phyloP scores from a whole-genome alignment of 2,113 vertebrate genomes.

The Petromus typicus region DNA sequence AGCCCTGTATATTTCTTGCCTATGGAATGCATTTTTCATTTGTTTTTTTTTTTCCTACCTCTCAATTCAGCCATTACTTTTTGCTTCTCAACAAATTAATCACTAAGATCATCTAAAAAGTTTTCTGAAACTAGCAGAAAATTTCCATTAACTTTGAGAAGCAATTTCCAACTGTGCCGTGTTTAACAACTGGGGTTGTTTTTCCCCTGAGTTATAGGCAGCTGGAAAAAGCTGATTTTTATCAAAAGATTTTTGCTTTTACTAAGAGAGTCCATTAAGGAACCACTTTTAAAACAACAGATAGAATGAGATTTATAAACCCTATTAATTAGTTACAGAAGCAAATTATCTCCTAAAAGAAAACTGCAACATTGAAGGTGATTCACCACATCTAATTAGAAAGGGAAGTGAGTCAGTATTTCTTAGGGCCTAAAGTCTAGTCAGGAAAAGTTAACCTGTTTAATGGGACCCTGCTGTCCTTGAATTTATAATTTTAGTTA shows the following conservation, averaged over 20 bases:
- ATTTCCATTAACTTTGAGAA: slow-evolving; percentile 54
- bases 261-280: slow-evolving; percentile 56
- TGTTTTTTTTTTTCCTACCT: neutral
- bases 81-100: slow-evolving; percentile 47
- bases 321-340: slow-evolving; percentile 69
- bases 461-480: neutral
- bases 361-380: slow-evolving; percentile 46
- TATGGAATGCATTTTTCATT: neutral
- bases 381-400: slow-evolving; percentile 68
- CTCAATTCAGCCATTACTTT: neutral
- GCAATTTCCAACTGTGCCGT: neutral
- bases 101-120: slow-evolving; percentile 8
- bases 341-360: slow-evolving; percentile 68
- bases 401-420: slow-evolving; percentile 66
- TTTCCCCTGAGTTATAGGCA: neutral
- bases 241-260: slow-evolving; percentile 65
- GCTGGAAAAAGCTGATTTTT: slow-evolving; percentile 59
- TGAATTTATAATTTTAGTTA: slow-evolving; percentile 60
- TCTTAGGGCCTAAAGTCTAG: slow-evolving; percentile 18
- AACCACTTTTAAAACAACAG: neutral
- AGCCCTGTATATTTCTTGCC: neutral
- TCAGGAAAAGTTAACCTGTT: slow-evolving; percentile 53
- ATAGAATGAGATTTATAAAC: slow-evolving; percentile 68
- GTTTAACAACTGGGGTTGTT: neutral
- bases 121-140: slow-evolving; percentile 32